Base-by-base conservation (phyloP, 1,140 invertebrate species). In the Papilio aristodemus region DNA sequence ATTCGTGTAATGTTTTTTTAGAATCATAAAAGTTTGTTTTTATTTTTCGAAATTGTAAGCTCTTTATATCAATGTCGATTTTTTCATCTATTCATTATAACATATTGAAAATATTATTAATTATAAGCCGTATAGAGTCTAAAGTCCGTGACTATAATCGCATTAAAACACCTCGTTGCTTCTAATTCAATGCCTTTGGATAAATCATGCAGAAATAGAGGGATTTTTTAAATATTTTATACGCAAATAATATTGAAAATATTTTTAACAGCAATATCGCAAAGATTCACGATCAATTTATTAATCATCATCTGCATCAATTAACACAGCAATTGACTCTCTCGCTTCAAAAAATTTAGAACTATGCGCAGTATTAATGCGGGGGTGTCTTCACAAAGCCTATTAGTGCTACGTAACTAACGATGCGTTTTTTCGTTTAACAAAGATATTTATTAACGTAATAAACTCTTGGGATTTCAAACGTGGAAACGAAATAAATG, bases 281-380 rank as follows among this genome's bases (percentile, higher is more conserved):
- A 38, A 38, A 11, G 14, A 13, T 60, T 38, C 3, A 38, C 0
- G 32, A 39, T 37, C n/a, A n/a, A n/a, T n/a, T n/a, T n/a, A n/a
- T n/a, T n/a, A n/a, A n/a, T n/a, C n/a, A n/a, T 38, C 38, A 60
- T 36, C 58, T 1, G 36, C 36, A 36, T 60, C 36, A 60, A 60
- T 60, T 37, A 37, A 60, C 13, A 17, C 58, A 10, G 27, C 17
- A 36, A 37, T 60, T 60, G 58, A 36, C 4, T 19, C n/a, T 60
- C 36, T 13, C 58, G 58, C 14, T 22, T 59, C n/a, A 32, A 14
- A 37, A 59, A 59, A 2, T 59, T 19, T 36, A 2, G 1, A 37
- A 50, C 13, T 60, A 60, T 3, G 58, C 36, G 36, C 6, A 19
- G 17, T 62, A 2, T 38, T 38, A 38, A 17, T 17, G 36, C 17